These are phyloP conservation scores for Mechanitis mazaeus DNA, from an alignment of 2,888 invertebrate species.

Conservation along the genomic window DNA sequence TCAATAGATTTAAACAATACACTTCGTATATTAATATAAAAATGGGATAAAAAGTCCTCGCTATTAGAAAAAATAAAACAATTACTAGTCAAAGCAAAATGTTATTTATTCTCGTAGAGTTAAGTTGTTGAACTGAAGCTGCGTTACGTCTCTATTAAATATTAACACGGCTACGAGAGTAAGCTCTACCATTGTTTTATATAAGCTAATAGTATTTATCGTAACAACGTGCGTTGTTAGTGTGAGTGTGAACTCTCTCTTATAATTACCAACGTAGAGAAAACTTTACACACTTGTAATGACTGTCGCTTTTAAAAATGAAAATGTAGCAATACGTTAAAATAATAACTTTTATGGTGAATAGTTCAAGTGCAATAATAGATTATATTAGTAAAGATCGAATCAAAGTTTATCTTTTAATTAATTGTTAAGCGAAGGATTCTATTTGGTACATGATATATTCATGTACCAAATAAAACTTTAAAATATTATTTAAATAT, in stretches of 20 bases:
- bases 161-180: background rate
- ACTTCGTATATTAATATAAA: no score
- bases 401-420: no score
- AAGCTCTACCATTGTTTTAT: background rate
- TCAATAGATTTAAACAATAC: no score
- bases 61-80: no score
- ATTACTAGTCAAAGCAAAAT: no score
- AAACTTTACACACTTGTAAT: slow-evolving; percentile 1
- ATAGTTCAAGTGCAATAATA: no score
- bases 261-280: background rate
- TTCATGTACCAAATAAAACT: no score
- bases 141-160: background rate
- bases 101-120: background rate
- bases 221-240: background rate
- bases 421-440: no score
- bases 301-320: background rate
- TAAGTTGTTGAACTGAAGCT: background rate
- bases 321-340: background rate
- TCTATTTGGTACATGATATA: no score
- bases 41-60: no score
- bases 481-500: no score
- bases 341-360: background rate
- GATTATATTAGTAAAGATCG: no score
- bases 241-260: slow-evolving; percentile 2
- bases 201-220: background rate